These are phyloP conservation scores for Centropus bengalensis DNA, from an alignment of 2,113 vertebrate species.

Conservation along the genomic window DNA sequence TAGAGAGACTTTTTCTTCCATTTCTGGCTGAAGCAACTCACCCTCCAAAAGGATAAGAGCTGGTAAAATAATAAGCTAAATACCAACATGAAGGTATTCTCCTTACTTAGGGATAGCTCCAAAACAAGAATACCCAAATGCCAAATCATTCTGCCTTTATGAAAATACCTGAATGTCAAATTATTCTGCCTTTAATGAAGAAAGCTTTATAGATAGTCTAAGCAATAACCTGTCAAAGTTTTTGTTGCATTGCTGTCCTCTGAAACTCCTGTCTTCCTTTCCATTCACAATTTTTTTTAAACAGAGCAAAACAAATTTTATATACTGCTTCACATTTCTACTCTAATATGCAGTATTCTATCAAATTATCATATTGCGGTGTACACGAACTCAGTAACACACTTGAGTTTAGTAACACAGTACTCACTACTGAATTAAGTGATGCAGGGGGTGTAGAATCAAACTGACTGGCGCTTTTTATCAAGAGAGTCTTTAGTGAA, in stretches of 20 bases:
- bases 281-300: background rate
- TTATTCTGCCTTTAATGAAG: background rate
- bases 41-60: background rate
- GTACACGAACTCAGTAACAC: background rate
- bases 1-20: background rate
- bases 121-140: background rate
- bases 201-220: background rate
- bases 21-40: background rate
- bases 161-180: background rate
- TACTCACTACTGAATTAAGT: background rate
- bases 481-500: background rate
- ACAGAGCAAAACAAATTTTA: background rate
- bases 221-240: background rate
- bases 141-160: too few relatives aligned
- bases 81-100: background rate
- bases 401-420: slow-evolving; percentile 15
- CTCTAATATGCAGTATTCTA: background rate
- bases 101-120: background rate
- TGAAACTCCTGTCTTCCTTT: background rate
- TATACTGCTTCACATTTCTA: background rate
- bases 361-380: background rate
- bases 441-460: background rate
- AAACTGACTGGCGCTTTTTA: background rate
- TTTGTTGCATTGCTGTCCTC: background rate
- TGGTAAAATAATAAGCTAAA: background rate